Conservation (phyloP, 2,888 invertebrate genomes). For the Ferdinandea cuprea region DNA sequence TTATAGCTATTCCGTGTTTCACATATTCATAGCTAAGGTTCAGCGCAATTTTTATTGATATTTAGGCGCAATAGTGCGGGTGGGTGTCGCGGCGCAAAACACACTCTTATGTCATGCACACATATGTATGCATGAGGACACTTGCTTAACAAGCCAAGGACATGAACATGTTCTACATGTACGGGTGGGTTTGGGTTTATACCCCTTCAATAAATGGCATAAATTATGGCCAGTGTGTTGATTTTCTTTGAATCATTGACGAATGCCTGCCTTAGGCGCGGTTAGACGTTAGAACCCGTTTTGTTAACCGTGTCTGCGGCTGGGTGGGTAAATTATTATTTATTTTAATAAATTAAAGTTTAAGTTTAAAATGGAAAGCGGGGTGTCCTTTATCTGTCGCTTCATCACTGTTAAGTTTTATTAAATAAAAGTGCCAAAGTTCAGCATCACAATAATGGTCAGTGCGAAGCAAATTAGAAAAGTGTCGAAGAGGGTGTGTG, state of each 20-base stretch:
- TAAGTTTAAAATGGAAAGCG: too few relatives aligned
- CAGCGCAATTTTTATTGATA: conserved; percentile 66
- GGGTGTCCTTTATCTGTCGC: not conserved
- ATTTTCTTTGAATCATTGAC: conserved; percentile 69
- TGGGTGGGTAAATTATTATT: conserved; percentile 43
- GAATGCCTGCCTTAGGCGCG: conserved; percentile 51
- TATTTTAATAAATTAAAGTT: conserved; percentile 41
- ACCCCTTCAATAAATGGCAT: conserved; percentile 55
- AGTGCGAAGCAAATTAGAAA: conserved; percentile 24
- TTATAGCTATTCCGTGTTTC: conserved; percentile 29
- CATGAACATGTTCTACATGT: conserved; percentile 20
- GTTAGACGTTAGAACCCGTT: conserved; percentile 34
- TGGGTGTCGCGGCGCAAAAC: conserved; percentile 28
- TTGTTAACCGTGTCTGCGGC: conserved; percentile 8
- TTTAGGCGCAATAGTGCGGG: conserved; percentile 14
- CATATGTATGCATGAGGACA: conserved; percentile 43
- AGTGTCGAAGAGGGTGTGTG: conserved; percentile 22
- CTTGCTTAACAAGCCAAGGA: conserved; percentile 67
- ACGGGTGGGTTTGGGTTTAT: not conserved
- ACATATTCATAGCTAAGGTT: conserved; percentile 54
- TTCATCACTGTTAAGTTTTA: conserved; percentile 28
- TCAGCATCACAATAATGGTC: conserved; percentile 42
- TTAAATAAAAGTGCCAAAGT: conserved; percentile 14
- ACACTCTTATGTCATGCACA: conserved; percentile 54
- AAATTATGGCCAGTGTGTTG: conserved; percentile 71